Percentiles rank a stretch among this genome's conserved stretches.
These are phyloP conservation scores for Ramphastos sulfuratus DNA, from an alignment of 2,113 vertebrate species.

Conservation along the genomic window DNA sequence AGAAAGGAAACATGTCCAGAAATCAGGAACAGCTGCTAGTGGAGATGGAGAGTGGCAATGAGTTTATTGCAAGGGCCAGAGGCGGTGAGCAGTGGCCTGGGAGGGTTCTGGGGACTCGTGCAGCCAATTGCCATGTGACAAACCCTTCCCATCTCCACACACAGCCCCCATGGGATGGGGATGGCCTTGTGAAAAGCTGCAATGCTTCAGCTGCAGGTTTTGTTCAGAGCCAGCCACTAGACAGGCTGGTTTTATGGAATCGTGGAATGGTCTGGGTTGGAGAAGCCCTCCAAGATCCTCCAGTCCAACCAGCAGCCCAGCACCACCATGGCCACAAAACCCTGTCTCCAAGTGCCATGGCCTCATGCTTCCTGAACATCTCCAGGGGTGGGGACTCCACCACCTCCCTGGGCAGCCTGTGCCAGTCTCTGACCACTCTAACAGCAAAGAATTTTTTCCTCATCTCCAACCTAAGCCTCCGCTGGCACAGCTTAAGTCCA, in stretches of 20 bases:
- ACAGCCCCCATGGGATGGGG: accelerated
- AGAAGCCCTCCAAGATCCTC: too few relatives aligned
- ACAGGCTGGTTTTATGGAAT: neutral
- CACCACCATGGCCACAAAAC: too few relatives aligned
- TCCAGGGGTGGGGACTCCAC: too few relatives aligned
- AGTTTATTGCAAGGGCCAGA: slow-evolving; percentile 40
- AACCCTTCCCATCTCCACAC: neutral
- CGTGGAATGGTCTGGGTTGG: too few relatives aligned
- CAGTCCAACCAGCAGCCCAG: too few relatives aligned
- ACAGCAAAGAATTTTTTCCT: too few relatives aligned
- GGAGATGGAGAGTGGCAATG: neutral
- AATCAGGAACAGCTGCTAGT: slow-evolving; percentile 50
- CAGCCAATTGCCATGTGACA: neutral
- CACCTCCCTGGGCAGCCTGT: too few relatives aligned
- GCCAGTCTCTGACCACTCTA: too few relatives aligned
- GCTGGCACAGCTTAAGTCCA: too few relatives aligned
- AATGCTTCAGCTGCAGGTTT: neutral
- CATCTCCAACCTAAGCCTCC: too few relatives aligned
- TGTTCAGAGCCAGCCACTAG: neutral
- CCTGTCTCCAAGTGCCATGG: too few relatives aligned
- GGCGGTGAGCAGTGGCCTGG: neutral
- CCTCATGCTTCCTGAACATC: too few relatives aligned
- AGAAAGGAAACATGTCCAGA: slow-evolving; percentile 36
- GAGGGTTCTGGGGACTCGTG: neutral
- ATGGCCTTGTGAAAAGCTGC: neutral